Percentiles rank a stretch among this genome's conserved stretches.
phyloP scores from a whole-genome alignment of 2,888 invertebrate genomes.

The Tetragonisca angustula region DNA sequence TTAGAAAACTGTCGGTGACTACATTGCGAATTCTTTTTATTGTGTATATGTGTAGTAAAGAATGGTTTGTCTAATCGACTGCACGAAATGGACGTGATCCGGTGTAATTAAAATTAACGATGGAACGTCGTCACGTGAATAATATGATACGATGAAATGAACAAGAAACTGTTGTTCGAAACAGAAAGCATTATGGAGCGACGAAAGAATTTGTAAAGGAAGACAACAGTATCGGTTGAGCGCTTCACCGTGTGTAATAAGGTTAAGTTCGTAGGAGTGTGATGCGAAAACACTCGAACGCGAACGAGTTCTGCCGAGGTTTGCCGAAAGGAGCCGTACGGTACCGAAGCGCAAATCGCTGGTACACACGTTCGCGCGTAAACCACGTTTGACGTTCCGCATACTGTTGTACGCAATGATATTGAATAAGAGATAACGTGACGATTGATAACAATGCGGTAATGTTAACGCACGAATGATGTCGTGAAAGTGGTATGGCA shows the following conservation, averaged over 20 bases:
- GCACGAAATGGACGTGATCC: conserved; percentile 20
- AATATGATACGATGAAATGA: not conserved
- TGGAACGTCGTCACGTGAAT: not conserved
- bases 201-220: conserved; percentile 52
- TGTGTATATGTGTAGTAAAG: conserved; percentile 10
- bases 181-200: conserved; percentile 15
- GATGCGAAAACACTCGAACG: conserved; percentile 57
- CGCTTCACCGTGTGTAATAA: conserved; percentile 61
- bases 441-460: conserved; percentile 58
- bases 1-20: conserved; percentile 27
- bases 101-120: conserved; percentile 22
- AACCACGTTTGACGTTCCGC: conserved; percentile 56
- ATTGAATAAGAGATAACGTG: conserved; percentile 63
- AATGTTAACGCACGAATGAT: conserved; percentile 45
- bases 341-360: conserved; percentile 24
- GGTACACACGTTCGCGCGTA: conserved; percentile 54
- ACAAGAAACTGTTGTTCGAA: not conserved
- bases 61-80: conserved; percentile 48
- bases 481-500: conserved; percentile 16
- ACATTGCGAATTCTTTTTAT: conserved; percentile 30
- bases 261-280: conserved; percentile 67
- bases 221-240: conserved; percentile 56
- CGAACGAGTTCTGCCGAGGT: conserved; percentile 39
- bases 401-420: conserved; percentile 36
- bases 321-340: conserved; percentile 49